Evolutionary conservation across 1,140 invertebrate genomes (phyloP), one percentile per base, ranked within the genome.

Genomic region (Drosophila nannoptera): DNA sequence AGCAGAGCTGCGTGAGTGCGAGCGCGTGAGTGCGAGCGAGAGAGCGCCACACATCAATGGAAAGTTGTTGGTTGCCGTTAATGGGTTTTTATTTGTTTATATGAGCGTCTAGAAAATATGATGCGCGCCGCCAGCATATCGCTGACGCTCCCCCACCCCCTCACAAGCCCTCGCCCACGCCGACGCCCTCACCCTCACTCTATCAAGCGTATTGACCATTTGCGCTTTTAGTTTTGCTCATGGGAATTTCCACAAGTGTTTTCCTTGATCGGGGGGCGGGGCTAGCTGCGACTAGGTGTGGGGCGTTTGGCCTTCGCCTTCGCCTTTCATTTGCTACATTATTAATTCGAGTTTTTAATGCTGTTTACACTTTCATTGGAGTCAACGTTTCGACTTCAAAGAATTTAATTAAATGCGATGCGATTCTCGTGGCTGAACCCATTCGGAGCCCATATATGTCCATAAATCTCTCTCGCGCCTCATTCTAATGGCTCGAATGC

Each of bases 81-180:
- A 84, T 84, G 80, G 80, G 77, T 84, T 84, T 84, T 86, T 84
- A 84, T 84, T 84, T 84, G 80, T 84, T 84, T 86, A 76, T 83
- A 74, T 70, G 68, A 71, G 60, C 59, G 59, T 59, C 62, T 56
- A 62, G 59, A 63, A 63, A 68, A 67, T 63, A 69, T 65, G 69
- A 75, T 73, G 60, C 73, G 64, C n/a, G 22, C 22, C 22, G 22
- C 35, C 59, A 68, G 46, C 42, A 64, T 68, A 77, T 84, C 73
- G 68, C 75, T 66, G 78, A 78, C 52, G 50, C 56, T 31, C 64
- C 70, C 29, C 55, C 7, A n/a, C 16, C 38, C 33, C 11, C 33
- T 31, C 64, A n/a, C n/a, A n/a, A n/a, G n/a, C 14, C 33, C 38
- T 22, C 9, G 32, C 33, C 64, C 7, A 11, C 36, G 8, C 6